Base-by-base conservation (phyloP, 1,140 invertebrate species). In the Phocides pigmalion region DNA sequence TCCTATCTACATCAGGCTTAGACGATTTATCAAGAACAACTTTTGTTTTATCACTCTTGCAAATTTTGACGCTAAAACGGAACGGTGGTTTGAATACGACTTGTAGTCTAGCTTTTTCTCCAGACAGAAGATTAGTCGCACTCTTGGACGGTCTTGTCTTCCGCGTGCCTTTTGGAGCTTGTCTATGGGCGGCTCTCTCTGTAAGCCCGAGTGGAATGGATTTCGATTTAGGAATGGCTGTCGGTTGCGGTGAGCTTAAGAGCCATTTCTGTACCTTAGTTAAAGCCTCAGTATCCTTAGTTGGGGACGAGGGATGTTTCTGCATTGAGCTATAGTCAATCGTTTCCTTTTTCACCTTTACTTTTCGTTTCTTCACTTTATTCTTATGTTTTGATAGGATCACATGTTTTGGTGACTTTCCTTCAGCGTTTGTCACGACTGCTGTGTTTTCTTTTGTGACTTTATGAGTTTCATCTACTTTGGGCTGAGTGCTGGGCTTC, bases 21-120 rank as follows among this genome's bases (percentile, higher is more conserved):
- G 89, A 86, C 6, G 87, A 91, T 67, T 92, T 92, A 54, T 92
- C 91, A 15, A 92, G 76, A 9, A 92, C 90, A 8, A 92, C 89
- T 79, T 91, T 90, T 0, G 89, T 92, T 74, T 92, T 92, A 41
- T 92, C 91, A 46, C 90, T 94, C 77, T 96, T 96, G 28, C 94
- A 94, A 42, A 97, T 92, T 76, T 96, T 96, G 15, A 97, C 93
- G 81, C 95, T 96, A 81, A 97, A 97, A 70, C 96, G 95, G 81
- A 97, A 97, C 0, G 96, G 96, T 20, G 96, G 96, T 75, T 96
- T 97, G 81, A 97, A 97, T 3, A 97, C 95, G 1, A 97, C 96
- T 82, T 97, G 96, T 6, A 97, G 84, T 49, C 96, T 94, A 0
- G 72, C 96, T 94, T 93, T 93, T 63, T 93, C 93, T 49, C 89